Evolutionary conservation across 2,888 invertebrate species (phyloP), one percentile per base, ranked within the genome.

Genomic region (Argyra leucocephala): DNA sequence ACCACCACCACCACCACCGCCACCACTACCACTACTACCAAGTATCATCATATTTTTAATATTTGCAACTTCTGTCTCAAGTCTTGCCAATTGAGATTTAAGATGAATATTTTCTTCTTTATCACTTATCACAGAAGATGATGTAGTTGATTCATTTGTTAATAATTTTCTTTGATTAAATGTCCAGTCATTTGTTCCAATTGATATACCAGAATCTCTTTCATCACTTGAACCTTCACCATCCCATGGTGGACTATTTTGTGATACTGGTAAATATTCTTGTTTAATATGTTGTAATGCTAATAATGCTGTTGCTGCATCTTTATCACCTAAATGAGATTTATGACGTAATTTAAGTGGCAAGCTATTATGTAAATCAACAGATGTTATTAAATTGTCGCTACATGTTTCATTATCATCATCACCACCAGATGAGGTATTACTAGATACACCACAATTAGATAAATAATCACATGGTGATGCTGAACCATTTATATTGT

Each of bases 281-380:
- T 91, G 91, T 76, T 93, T 92, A 75, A 92, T 90, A 75, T 90
- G 89, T 75, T 91, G 91, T 61, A 91, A 83, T 58, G 89, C 88
- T n/a, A 91, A 83, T 66, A 90, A 83, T 18, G 90, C 90, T 67
- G 85, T 86, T 66, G 91, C 91, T 12, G 92, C 92, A 76, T 93
- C 93, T 76, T 92, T 92, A 76, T 93, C 93, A 12, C 92, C 92
- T 68, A 94, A 83, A 75, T 93, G 90, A 57, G 90, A 90, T 80
- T 95, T 95, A 83, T 95, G 94, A 76, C 95, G 88, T 70, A 95
- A 83, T 77, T 95, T 95, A 72, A 93, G 86, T 3, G 95, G 95
- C 76, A 95, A 83, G 73, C 91, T 87, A 76, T 91, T 91, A 80
- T 90, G 88, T 48, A 86, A 82, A 69, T 87, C 86, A 69, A 82